A percentile compares a stretch with the other conserved stretches of the same genome.
Conservation (phyloP, 1,140 invertebrate genomes). For the Psix sp. region DNA sequence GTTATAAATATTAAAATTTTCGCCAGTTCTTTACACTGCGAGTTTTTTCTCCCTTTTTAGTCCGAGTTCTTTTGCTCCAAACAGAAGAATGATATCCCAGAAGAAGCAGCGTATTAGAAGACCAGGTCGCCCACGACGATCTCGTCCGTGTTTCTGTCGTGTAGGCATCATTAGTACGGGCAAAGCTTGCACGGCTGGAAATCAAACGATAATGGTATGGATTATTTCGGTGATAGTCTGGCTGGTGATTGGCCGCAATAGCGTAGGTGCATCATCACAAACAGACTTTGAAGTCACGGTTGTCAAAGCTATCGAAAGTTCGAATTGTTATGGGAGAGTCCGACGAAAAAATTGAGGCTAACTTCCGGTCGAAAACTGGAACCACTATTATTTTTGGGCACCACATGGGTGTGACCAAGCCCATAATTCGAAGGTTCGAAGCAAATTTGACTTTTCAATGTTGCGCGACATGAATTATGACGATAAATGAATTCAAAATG, state of each 20-base stretch:
- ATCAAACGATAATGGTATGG: conserved; percentile 59
- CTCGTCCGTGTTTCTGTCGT: conserved; percentile 64
- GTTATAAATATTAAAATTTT: conserved; percentile 75
- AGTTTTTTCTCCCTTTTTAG: conserved; percentile 33
- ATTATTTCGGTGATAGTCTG: conserved; percentile 56
- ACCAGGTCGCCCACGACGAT: conserved; percentile 69
- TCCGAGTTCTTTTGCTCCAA: conserved; percentile 30
- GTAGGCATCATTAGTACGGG: conserved; percentile 72
- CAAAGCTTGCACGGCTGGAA: conserved; percentile 54
- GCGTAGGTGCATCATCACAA: conserved; percentile 34
- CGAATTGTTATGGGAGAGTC: conserved; percentile 44
- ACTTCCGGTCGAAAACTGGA: conserved; percentile 67
- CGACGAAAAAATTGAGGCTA: conserved; percentile 43
- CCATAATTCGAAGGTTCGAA: conserved; percentile 56
- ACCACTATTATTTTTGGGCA: conserved; percentile 66
- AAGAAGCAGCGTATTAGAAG: conserved; percentile 67
- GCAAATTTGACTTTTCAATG: conserved; percentile 59
- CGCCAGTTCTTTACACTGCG: conserved; percentile 51
- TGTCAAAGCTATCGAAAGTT: conserved; percentile 64
- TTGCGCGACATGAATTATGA: conserved; percentile 50
- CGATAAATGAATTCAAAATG: conserved; percentile 50
- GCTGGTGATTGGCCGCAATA: conserved; percentile 37
- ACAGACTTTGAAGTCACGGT: conserved; percentile 39
- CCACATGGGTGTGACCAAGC: conserved; percentile 68
- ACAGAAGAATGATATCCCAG: conserved; percentile 28